These are phyloP conservation scores for Bambusicola thoracicus DNA, from an alignment of 2,113 vertebrate species.

Conservation along the genomic window DNA sequence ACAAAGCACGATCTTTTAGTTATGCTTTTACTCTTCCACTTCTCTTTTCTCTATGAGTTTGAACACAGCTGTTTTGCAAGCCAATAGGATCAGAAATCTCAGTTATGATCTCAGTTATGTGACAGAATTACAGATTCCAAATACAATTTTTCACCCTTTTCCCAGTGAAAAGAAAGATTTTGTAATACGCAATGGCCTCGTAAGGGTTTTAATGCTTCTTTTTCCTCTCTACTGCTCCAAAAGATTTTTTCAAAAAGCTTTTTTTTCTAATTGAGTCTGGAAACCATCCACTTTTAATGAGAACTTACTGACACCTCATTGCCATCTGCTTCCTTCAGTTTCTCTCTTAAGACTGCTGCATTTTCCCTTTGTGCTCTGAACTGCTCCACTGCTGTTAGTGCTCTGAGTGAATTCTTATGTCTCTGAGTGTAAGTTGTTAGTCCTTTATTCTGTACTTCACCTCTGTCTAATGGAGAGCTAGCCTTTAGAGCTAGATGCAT, in stretches of 20 bases:
- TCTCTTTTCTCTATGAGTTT: background rate
- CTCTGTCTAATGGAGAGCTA: background rate
- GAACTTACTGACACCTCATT: conserved; percentile 38
- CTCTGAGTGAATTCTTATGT: background rate
- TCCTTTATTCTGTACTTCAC: conserved; percentile 5
- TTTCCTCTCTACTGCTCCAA: background rate
- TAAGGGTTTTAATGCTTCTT: background rate
- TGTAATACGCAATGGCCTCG: background rate
- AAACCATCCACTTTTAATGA: conserved; percentile 30
- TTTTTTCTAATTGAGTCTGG: conserved; percentile 16
- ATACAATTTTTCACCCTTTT: background rate
- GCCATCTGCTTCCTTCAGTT: conserved; percentile 34
- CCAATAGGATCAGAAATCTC: background rate
- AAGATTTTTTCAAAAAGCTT: background rate
- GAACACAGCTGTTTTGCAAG: background rate
- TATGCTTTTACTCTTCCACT: background rate
- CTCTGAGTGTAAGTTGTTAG: background rate
- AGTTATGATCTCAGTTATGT: background rate
- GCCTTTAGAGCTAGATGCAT: background rate
- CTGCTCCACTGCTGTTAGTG: background rate
- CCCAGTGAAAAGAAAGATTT: background rate
- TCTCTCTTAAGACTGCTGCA: background rate
- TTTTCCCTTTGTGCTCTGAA: conserved; percentile 29
- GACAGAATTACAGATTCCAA: background rate
- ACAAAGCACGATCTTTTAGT: background rate